Percentiles rank a stretch among this genome's conserved stretches.
Conservation (phyloP, 2,888 invertebrate species). For the Physocephala rufipes region DNA sequence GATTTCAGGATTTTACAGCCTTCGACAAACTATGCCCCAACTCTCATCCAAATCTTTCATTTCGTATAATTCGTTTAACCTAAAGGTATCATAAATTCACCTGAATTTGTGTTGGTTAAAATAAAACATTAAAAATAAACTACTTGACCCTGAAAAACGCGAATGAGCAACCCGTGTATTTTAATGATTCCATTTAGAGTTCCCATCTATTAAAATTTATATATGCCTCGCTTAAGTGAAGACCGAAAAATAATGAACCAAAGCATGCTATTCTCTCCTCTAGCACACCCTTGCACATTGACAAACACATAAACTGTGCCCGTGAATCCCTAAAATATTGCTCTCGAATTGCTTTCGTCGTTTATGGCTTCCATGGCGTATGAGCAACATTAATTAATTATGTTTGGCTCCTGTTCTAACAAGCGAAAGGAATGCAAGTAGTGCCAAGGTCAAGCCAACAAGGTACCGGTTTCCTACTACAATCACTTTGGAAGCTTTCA, state of each 20-base stretch:
- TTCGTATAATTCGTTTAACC: too few species aligned
- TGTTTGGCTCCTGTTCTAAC: not conserved
- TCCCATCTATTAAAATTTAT: too few species aligned
- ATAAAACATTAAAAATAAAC: too few species aligned
- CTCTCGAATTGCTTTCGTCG: not conserved
- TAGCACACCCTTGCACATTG: not conserved
- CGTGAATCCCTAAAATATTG: not conserved
- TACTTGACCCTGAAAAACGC: too few species aligned
- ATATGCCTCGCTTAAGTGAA: not conserved
- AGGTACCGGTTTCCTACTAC: not conserved
- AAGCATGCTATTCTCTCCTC: too few species aligned
- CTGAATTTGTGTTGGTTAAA: too few species aligned
- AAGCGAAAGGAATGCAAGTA: not conserved
- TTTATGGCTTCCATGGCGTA: constrained; percentile 7
- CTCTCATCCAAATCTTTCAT: too few species aligned
- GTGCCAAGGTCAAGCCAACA: not conserved
- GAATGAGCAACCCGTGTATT: too few species aligned
- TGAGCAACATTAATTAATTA: constrained; percentile 18
- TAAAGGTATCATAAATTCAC: too few species aligned
- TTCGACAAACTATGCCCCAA: too few species aligned
- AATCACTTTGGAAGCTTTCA: not conserved
- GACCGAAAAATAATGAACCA: not conserved
- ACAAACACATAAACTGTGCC: not conserved
- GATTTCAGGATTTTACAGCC: too few species aligned
- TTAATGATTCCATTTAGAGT: too few species aligned